Evolutionary conservation across 2,888 invertebrate genomes (phyloP), one percentile per base, ranked within the genome.

Genomic region (Cistogaster globosa): DNA sequence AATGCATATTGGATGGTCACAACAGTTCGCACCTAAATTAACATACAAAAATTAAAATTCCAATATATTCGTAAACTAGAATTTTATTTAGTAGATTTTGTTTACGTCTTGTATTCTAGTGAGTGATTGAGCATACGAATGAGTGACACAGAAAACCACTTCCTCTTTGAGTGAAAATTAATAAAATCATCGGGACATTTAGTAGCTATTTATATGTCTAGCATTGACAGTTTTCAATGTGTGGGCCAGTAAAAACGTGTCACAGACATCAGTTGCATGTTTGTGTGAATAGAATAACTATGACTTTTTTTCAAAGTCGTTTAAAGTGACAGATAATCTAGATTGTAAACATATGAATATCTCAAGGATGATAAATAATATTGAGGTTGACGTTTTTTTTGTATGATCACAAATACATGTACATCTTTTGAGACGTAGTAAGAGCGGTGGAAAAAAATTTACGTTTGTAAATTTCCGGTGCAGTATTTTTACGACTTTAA

Each of bases 1-100:
- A 72, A 58, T 72, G 72, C 79, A 65, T 80, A 80, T 80, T 74
- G 79, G 79, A 72, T 80, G 79, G 79, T 51, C 79, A 79, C 51
- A 58, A 63, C 58, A 68, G 51, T 60, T 42, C 32, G 26, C 22
- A 62, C 26, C 42, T 45, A 18, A 8, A 80, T 74, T 72, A 60
- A n/a, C 79, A 80, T 80, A 67, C 16, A 65, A 65, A 80, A 58
- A 80, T 80, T 74, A 80, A 80, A 65, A 80, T 80, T 57, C 67
- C 72, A 80, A 72, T 72, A 42, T 72, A 79, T 79, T 79, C 53
- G 63, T 38, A 79, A 58, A 12, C 57, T 57, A 53, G 18, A 72
- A 68, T 57, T 65, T 36, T 57, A 77, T 79, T 72, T 62, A 72
- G 45, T 48, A n/a, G 16, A 26, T 14, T n/a, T n/a, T 20, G 8